Base-by-base conservation (phyloP, 2,888 invertebrate species). In the Protula sp. region DNA sequence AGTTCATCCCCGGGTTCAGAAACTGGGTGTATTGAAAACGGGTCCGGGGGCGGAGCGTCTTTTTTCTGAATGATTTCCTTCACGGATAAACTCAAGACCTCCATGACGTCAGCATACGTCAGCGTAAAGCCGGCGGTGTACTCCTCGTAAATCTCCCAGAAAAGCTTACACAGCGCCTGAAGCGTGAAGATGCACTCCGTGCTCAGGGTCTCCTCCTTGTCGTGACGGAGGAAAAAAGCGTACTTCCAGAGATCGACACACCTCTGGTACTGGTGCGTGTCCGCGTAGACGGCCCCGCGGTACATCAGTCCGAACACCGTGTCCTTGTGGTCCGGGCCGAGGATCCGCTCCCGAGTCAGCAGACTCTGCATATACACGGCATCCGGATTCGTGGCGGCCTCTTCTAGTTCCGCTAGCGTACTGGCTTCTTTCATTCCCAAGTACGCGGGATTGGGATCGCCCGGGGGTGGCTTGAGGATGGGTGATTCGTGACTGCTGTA, bases 221-320 rank as follows among this genome's bases (percentile, higher is more conserved):
- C 47, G 30, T 67, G 64, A 2, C 67, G 86, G 64, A 92, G 86
- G 79, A 89, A 87, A 59, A 93, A 84, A 57, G 90, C 89, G 81
- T 91, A 87, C 62, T 86, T 85, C 94, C 94, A 94, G 59, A 94
- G 84, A 79, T 91, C 90, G 66, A 92, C 88, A 82, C 93, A 92
- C 65, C 89, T 85, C 80, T 91, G 90, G 81, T 90, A 89, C 51
- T 79, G 78, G 30, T 83, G 74, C 30, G 83, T 82, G 71, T 85
- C 85, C 1, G 84, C 84, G 72, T 84, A 85, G 3, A 84, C 83
- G 2, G 84, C 84, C 3, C 83, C 86, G 70, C 88, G 83, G 79
- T 75, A 74, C 75, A 76, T 76, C 56, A 83, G 69, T 19, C 81
- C 81, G 89, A 81, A 92, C 61, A 92, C 86, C 60, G 91, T 90